Base-by-base conservation (phyloP, 1,140 invertebrate genomes). In the Zaprionus camerounensis region DNA sequence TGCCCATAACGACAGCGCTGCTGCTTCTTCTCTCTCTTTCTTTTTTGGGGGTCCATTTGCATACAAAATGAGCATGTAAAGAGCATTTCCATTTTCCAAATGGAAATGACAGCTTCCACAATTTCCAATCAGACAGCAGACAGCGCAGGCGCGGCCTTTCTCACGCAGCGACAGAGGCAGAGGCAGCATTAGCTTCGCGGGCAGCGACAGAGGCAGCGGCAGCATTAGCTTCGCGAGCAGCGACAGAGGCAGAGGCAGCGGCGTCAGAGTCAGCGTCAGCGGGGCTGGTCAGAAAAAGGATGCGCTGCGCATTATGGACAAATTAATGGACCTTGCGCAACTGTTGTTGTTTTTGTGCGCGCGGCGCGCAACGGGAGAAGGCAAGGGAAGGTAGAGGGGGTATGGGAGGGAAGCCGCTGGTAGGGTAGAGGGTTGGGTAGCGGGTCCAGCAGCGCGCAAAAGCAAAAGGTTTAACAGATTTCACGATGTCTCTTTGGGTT, bases 21-120 rank as follows among this genome's bases (percentile, higher is more conserved):
- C 24, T 13, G 22, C 57, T 44, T 31, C 58, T 46, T 46, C n/a
- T 46, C n/a, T 11, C 6, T 17, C 41, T 53, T 12, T 26, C 9
- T 62, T 20, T 26, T 66, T 26, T 65, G 22, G 64, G 56, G 46
- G 57, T 73, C 72, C 83, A 88, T 88, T 88, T 88, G 85, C 85
- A 88, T 88, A 88, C 81, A 79, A 88, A 83, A 87, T 87, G 78
- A 87, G 87, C 84, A 78, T 87, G 84, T 81, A 88, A 88, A 84
- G 81, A 68, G 20, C 20, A 17, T 7, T 20, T n/a, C 11, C 38
- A 71, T 63, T 56, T 71, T 59, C 64, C 58, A 63, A 41, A 31
- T 62, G 34, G 68, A 51, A 49, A 31, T 13, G 24, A 24, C 61
- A 46, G 62, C 74, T 53, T 24, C 34, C 34, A 41, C 55, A 56